Conservation (phyloP, 2,797 vertebrate genomes). For the Ceryle rudis region DNA sequence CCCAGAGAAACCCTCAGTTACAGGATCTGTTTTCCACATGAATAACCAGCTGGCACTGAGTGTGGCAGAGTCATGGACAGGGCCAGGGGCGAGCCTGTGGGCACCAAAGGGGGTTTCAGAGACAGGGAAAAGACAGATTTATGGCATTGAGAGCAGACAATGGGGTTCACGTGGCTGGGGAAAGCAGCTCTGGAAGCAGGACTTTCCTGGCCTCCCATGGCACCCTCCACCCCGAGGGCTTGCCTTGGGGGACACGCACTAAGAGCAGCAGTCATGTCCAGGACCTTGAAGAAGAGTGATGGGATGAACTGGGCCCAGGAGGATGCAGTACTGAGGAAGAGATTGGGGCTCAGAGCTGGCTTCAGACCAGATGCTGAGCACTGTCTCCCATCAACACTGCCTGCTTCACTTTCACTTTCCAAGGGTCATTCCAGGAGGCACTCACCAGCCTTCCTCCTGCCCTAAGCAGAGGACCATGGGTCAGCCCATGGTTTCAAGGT, state of each 20-base stretch:
- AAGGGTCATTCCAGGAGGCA: not conserved
- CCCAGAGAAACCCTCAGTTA: not conserved
- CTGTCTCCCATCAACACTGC: fast-evolving
- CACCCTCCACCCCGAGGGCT: fast-evolving
- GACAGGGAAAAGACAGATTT: not conserved
- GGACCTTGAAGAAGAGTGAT: not conserved
- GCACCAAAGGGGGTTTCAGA: not conserved
- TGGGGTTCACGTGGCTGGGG: not conserved
- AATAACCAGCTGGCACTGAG: not conserved
- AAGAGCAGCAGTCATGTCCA: not conserved
- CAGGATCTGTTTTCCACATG: not conserved
- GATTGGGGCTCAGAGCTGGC: not conserved
- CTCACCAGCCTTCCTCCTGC: not conserved
- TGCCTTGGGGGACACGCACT: fast-evolving
- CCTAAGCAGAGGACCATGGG: not conserved
- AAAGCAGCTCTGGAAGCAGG: not conserved
- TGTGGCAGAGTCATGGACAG: not conserved
- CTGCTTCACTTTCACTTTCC: fast-evolving
- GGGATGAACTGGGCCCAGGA: not conserved
- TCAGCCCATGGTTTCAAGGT: not conserved
- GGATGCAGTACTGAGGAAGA: not conserved
- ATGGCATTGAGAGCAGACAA: not conserved
- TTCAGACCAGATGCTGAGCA: not conserved
- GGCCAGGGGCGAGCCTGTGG: not conserved
- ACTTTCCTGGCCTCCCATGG: not conserved